phyloP scores from a whole-genome alignment of 2,113 vertebrate species.

The Myocastor coypus region DNA sequence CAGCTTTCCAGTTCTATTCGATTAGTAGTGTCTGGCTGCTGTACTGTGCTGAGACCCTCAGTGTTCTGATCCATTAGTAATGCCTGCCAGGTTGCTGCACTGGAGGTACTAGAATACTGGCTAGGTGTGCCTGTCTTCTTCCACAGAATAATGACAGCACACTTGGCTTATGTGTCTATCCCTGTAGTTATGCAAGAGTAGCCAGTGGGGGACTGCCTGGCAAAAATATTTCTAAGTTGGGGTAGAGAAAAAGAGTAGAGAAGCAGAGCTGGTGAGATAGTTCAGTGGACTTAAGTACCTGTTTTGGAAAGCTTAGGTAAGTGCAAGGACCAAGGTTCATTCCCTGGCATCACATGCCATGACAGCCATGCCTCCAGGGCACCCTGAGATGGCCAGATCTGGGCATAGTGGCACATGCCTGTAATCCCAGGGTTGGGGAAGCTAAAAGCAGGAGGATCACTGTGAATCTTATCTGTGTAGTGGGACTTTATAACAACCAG shows the following conservation, averaged over 20 bases:
- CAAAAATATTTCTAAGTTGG: neutral
- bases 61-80: neutral
- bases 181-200: neutral
- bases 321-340: too few species aligned
- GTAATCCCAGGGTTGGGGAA: too few species aligned
- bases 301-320: too few species aligned
- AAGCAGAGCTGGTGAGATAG: too few species aligned
- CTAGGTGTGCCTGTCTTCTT: neutral
- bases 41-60: neutral
- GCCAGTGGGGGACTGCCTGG: neutral
- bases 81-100: neutral
- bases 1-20: neutral
- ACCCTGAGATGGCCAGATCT: too few species aligned
- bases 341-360: too few species aligned
- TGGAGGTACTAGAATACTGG: accelerated
- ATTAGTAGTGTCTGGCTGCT: neutral
- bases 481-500: too few species aligned
- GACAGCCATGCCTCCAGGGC: too few species aligned
- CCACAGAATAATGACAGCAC: neutral
- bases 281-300: too few species aligned
- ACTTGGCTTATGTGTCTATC: neutral
- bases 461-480: too few species aligned
- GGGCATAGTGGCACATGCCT: too few species aligned
- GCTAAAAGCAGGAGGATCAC: too few species aligned
- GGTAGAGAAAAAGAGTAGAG: neutral